A percentile compares a stretch with the other conserved stretches of the same genome.
Evolutionary conservation across 1,140 invertebrate genomes (phyloP).

Genomic region (Hydropsyche tenuis): DNA sequence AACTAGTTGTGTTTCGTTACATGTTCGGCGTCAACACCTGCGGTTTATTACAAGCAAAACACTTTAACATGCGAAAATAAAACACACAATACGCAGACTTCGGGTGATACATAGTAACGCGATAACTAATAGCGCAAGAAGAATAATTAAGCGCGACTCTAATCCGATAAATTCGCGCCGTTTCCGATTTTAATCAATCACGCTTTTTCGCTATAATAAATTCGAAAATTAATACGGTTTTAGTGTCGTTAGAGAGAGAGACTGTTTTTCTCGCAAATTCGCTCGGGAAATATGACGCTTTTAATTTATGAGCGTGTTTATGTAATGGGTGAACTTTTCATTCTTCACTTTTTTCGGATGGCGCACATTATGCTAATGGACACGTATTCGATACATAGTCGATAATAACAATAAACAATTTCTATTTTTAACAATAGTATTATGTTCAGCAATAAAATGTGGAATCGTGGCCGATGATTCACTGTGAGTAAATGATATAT

Average conservation of each 20-base stretch:
- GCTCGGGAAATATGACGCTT: conserved; percentile 5
- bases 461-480: neutral
- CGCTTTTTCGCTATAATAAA: too few relatives aligned
- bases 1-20: conserved; percentile 22
- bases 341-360: conserved; percentile 7
- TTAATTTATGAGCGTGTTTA: conserved; percentile 22
- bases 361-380: conserved; percentile 21
- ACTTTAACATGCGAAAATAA: neutral
- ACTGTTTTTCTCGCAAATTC: too few relatives aligned
- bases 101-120: too few relatives aligned
- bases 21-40: conserved; percentile 18
- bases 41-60: conserved; percentile 22
- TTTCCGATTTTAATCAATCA: too few relatives aligned
- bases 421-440: too few relatives aligned
- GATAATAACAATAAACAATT: conserved; percentile 16
- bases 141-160: too few relatives aligned
- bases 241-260: too few relatives aligned
- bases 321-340: conserved; percentile 24
- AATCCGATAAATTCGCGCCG: too few relatives aligned
- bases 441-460: too few relatives aligned
- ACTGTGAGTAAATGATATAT: neutral
- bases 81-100: too few relatives aligned
- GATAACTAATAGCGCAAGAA: too few relatives aligned
- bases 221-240: too few relatives aligned
- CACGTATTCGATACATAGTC: conserved; percentile 5